phyloP scores from a whole-genome alignment of 1,140 invertebrate species.

The Drosophila chauvacae region DNA sequence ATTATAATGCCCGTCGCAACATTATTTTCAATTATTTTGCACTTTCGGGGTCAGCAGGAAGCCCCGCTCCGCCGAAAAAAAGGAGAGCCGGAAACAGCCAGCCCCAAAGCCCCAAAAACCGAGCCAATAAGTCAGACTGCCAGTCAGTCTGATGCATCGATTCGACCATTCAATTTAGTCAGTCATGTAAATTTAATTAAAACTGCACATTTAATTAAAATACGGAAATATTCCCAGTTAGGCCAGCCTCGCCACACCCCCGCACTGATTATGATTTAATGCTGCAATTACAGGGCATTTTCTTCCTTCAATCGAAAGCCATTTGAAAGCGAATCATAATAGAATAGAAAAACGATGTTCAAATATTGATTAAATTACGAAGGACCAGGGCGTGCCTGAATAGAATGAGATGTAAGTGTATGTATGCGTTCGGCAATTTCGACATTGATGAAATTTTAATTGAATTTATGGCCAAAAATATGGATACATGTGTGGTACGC shows the following conservation, averaged over 20 bases:
- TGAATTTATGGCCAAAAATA: constrained; percentile 46
- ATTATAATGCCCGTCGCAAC: constrained; percentile 54
- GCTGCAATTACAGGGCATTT: constrained; percentile 42
- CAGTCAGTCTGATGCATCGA: constrained; percentile 2
- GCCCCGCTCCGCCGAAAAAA: not conserved
- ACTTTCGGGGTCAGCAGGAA: constrained; percentile 22
- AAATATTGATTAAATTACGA: constrained; percentile 65
- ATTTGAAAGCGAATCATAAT: constrained; percentile 21
- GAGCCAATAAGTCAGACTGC: constrained; percentile 31
- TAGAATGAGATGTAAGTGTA: constrained; percentile 11
- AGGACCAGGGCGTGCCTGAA: constrained; percentile 11
- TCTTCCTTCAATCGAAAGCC: constrained; percentile 8
- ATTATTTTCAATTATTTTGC: constrained; percentile 76
- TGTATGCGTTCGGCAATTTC: constrained; percentile 15
- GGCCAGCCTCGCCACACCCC: constrained; percentile 10
- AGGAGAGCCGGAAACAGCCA: not conserved
- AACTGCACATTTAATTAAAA: constrained; percentile 73
- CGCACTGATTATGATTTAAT: constrained; percentile 56
- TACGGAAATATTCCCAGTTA: constrained; percentile 29
- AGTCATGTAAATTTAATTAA: constrained; percentile 77
- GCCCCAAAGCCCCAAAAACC: not conserved
- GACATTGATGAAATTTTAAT: constrained; percentile 54
- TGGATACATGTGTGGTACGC: constrained; percentile 5
- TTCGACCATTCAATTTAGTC: constrained; percentile 39
- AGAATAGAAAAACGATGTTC: constrained; percentile 50